Evolutionary conservation across 2,888 invertebrate genomes (phyloP), one percentile per base, ranked within the genome.

Genomic region (Heliconius charithonia): DNA sequence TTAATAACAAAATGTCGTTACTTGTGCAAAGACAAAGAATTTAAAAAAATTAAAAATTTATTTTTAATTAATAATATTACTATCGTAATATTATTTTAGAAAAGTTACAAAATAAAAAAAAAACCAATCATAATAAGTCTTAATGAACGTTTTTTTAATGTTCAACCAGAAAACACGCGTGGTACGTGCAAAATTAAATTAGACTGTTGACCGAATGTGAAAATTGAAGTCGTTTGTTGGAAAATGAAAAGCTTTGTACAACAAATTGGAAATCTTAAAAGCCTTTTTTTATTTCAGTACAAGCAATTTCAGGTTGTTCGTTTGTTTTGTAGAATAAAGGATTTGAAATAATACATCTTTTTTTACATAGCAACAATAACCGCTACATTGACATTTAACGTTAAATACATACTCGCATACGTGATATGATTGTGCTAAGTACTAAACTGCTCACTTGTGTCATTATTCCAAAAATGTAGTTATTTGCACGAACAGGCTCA

Each of bases 141-240:
- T 16, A 32, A 37, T 37, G n/a, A 3, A 29, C 32, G 32, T 4
- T 67, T 41, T 37, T 67, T 37, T 41, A 41, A 67, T 72, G n/a
- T 59, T 32, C n/a, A 70, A 70, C 45, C 16, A 41, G 27, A 63
- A 76, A 45, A 29, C 70, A 29, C 45, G 77, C 19, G n/a, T 65
- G 63, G 29, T 13, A 63, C 25, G 65, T 71, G 72, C 65, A 71
- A 70, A 77, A 77, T 77, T 77, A 77, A 77, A 72, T 72, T 71
- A 77, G 29, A 71, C 51, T 65, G 51, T 71, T 72, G 56, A 65
- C 51, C 71, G 71, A 32, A 65, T 72, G 71, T 51, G 65, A 45
- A 72, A 77, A 72, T 72, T 72, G 65, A 72, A 72, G 29, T 65
- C 29, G 65, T 71, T 72, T 71, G 45, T 32, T 32, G 45, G 51